Base-by-base conservation (phyloP, 2,797 vertebrate genomes). In the Danio albolineatus region DNA sequence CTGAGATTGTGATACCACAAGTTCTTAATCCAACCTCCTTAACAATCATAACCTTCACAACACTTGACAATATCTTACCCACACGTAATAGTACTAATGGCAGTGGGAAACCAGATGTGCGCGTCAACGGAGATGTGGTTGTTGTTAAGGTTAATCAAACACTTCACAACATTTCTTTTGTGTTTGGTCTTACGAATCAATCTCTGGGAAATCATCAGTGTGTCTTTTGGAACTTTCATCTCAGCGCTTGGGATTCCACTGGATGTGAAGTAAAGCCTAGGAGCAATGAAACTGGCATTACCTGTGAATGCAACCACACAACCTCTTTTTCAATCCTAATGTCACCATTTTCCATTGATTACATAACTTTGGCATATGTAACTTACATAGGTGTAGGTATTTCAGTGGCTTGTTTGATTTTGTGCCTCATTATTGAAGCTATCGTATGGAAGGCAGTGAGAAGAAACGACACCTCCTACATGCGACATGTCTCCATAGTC, bases 301-400 rank as follows among this genome's bases (percentile, higher is more conserved):
- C 46, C 46, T 98, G 97, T 72, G 85, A 12, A 72, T 98, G 96
- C 82, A 86, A 89, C 87, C 97, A 97, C 77, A 88, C 96, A 80
- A 98, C 96, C 0, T 95, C 96, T 0, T 98, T 98, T 88, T 97
- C 97, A 1, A 93, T 98, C 59, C 91, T 98, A 4, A 98, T 98
- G 96, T 96, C 97, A 1, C 89, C 91, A 0, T 17, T 1, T 36
- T 13, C 38, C 19, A 19, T n/a, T 0, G n/a, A 67, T 0, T 6
- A 4, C 0, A 2, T 39, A 0, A 1, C 39, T 0, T 75, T 95
- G 87, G 60, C 73, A 5, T 84, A 86, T 4, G 95, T 98, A 69
- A 95, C 96, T 66, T 96, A 94, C 13, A 74, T 93, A 7, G 96
- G 97, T 38, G 71, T 98, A 51, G 87, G 87, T 2, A 91, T 97